Evolutionary conservation across 2,113 vertebrate species (phyloP).

Genomic region (Anthoscopus minutus): DNA sequence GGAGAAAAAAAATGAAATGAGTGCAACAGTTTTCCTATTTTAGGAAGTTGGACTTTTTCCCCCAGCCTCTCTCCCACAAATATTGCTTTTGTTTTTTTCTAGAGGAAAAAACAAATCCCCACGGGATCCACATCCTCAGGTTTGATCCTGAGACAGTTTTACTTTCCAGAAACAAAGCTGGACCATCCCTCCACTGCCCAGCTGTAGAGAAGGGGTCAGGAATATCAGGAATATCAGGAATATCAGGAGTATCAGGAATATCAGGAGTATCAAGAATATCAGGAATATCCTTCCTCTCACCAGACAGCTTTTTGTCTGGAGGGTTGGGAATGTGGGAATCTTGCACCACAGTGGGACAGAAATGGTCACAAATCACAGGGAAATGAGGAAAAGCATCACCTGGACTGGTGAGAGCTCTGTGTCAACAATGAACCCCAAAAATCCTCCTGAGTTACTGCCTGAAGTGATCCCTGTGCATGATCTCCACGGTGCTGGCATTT

Average conservation of each 20-base stretch:
- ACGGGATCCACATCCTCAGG: background rate
- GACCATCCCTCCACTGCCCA: background rate
- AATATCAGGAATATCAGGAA: background rate
- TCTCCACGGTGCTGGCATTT: rapidly evolving
- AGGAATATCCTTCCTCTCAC: background rate
- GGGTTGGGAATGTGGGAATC: background rate
- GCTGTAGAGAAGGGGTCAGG: background rate
- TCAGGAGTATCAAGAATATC: background rate
- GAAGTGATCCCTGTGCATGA: background rate
- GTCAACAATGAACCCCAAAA: background rate
- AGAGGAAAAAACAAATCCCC: background rate
- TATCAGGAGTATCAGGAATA: too few species aligned
- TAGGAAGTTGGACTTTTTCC: background rate
- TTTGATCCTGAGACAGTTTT: background rate
- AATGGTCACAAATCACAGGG: background rate
- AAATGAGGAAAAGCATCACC: background rate
- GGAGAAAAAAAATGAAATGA: background rate
- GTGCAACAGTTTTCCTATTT: background rate
- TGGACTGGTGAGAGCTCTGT: background rate
- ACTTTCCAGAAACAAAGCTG: background rate
- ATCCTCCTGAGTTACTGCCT: background rate
- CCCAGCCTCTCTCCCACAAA: background rate
- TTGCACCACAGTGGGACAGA: background rate
- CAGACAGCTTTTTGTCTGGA: background rate
- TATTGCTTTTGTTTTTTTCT: background rate